phyloP scores from a whole-genome alignment of 2,888 invertebrate species.

The Melolontha melolontha region DNA sequence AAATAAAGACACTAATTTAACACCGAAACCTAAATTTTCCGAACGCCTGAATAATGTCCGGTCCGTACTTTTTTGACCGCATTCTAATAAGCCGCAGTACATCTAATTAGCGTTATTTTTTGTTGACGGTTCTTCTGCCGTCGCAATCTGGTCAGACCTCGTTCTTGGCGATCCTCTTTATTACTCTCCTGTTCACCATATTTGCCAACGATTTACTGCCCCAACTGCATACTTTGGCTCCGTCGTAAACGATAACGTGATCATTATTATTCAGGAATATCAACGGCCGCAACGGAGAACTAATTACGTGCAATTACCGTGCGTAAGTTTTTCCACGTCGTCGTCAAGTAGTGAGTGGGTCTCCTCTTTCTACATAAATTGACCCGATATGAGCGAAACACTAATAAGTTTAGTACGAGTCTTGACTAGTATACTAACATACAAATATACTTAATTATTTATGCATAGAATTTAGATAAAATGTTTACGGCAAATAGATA shows the following conservation, averaged over 20 bases:
- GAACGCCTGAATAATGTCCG: no score
- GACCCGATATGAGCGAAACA: conserved; percentile 16
- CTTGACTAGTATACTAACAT: conserved; percentile 16
- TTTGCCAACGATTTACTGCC: conserved; percentile 34
- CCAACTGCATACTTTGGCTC: conserved; percentile 13
- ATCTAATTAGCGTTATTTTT: no score
- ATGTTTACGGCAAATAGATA: not conserved
- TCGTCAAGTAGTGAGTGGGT: not conserved
- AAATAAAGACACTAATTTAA: no score
- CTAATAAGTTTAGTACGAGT: conserved; percentile 32
- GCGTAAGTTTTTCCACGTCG: conserved; percentile 30
- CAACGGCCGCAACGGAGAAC: conserved; percentile 31
- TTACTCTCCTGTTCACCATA: conserved; percentile 24
- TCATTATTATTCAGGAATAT: conserved; percentile 36
- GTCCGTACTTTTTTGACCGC: no score
- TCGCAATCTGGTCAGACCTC: no score
- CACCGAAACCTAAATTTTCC: no score
- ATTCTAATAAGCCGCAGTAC: no score
- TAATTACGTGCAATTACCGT: conserved; percentile 36
- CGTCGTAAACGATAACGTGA: conserved; percentile 36
- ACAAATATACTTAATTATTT: conserved; percentile 9
- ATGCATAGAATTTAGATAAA: not conserved
- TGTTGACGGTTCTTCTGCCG: no score
- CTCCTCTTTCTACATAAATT: conserved; percentile 19
- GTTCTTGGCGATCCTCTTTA: conserved; percentile 22